Evolutionary conservation across 2,888 invertebrate genomes (phyloP).

Genomic region (Yponomeuta cagnagella): DNA sequence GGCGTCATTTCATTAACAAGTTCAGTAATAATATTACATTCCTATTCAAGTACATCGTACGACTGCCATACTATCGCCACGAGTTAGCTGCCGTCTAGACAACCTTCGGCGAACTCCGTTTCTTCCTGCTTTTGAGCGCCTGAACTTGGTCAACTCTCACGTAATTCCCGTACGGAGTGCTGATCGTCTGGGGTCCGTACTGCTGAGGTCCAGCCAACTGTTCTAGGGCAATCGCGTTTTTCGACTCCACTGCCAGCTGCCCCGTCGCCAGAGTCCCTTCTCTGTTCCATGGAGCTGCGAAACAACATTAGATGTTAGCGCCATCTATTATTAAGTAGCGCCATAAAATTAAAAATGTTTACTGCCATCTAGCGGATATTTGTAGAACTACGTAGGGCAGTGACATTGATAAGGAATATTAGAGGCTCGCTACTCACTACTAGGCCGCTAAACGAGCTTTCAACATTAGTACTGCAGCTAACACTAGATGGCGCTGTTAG

Average conservation of each 20-base stretch:
- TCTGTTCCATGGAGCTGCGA: conserved; percentile 57
- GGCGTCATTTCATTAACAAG: too few relatives aligned
- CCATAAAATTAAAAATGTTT: neutral
- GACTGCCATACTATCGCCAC: too few relatives aligned
- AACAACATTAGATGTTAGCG: conserved; percentile 24
- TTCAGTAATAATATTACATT: too few relatives aligned
- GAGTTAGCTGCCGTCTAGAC: neutral
- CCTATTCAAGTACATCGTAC: too few relatives aligned
- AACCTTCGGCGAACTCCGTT: neutral
- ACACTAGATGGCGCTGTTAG: neutral
- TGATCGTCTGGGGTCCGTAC: conserved; percentile 57
- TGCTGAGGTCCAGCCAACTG: conserved; percentile 47
- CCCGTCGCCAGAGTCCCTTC: conserved; percentile 31
- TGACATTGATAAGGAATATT: neutral
- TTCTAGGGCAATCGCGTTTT: conserved; percentile 35
- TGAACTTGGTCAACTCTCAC: conserved; percentile 31
- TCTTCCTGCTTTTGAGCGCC: conserved; percentile 2
- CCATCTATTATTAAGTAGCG: conserved; percentile 29
- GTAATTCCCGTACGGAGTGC: conserved; percentile 59
- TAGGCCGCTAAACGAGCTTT: conserved; percentile 17
- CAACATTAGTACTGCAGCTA: neutral
- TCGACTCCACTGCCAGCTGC: conserved; percentile 25
- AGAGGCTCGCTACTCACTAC: conserved; percentile 18
- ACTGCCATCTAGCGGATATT: neutral
- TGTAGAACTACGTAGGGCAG: neutral